phyloP scores from a whole-genome alignment of 2,888 invertebrate genomes.

The Margaritifera margaritifera region DNA sequence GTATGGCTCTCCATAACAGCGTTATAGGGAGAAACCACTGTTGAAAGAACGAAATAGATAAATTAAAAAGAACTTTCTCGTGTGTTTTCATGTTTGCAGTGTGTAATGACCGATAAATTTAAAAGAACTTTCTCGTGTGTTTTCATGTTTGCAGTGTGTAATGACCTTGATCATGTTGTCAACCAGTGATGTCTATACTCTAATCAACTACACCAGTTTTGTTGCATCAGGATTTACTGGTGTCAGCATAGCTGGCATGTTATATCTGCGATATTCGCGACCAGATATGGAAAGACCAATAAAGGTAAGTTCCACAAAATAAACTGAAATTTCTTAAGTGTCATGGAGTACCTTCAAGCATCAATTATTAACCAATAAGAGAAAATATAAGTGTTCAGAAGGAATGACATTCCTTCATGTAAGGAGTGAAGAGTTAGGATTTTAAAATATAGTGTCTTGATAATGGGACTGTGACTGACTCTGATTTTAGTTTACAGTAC shows the following conservation, averaged over 20 bases:
- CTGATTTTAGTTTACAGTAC: too few relatives aligned
- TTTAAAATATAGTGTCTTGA: too few relatives aligned
- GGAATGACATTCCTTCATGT: too few relatives aligned
- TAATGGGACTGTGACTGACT: too few relatives aligned
- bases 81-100: slow-evolving; percentile 75
- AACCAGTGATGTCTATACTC: slow-evolving; percentile 87
- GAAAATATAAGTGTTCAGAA: too few relatives aligned
- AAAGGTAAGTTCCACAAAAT: slow-evolving; percentile 71
- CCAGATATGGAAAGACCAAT: slow-evolving; percentile 87
- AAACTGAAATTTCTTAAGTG: too few relatives aligned
- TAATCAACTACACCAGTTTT: slow-evolving; percentile 93
- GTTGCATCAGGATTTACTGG: slow-evolving; percentile 88
- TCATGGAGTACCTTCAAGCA: too few relatives aligned
- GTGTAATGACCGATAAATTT: slow-evolving; percentile 75
- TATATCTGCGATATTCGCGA: slow-evolving; percentile 86
- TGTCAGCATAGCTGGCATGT: slow-evolving; percentile 86
- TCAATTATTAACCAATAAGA: too few relatives aligned
- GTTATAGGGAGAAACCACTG: too few relatives aligned
- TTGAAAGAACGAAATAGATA: too few relatives aligned
- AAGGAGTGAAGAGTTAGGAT: too few relatives aligned
- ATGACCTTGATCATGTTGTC: slow-evolving; percentile 89
- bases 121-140: not conserved
- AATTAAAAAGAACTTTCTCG: not conserved
- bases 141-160: slow-evolving; percentile 78
- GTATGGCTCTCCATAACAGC: too few relatives aligned